Conservation (phyloP, 2,797 vertebrate genomes). For the Sebastiscus albofasciatus region DNA sequence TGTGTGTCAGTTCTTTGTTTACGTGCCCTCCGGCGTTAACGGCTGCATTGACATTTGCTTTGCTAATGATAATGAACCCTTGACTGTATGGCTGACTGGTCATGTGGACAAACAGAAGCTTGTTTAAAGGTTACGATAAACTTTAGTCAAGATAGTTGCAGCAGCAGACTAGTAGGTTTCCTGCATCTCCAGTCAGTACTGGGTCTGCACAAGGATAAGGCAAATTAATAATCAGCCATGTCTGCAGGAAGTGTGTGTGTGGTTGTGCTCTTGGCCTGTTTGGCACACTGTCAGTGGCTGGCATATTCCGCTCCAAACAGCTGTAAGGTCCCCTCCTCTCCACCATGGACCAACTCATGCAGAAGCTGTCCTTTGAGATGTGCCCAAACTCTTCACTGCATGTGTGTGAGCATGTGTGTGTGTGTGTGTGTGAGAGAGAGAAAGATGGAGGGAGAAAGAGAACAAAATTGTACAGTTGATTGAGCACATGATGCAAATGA, state of each 20-base stretch:
- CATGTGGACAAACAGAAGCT: constrained; percentile 28
- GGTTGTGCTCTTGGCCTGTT: constrained; percentile 42
- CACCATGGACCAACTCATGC: constrained; percentile 73
- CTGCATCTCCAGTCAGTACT: constrained; percentile 10
- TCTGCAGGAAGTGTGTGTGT: constrained; percentile 35
- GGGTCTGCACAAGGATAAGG: constrained; percentile 2
- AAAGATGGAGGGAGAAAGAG: constrained; percentile 8
- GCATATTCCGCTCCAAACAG: constrained; percentile 76
- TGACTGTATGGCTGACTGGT: constrained; percentile 16
- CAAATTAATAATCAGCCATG: constrained; percentile 40
- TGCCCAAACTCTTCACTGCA: constrained; percentile 66
- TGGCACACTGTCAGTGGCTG: constrained; percentile 68
- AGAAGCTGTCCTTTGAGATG: constrained; percentile 79
- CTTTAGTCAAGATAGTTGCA: constrained; percentile 1
- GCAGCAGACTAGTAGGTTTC: background rate
- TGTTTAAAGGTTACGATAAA: constrained; percentile 47
- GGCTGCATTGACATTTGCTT: constrained; percentile 48
- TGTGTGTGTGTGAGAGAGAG: constrained; percentile 1
- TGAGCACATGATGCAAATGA: constrained; percentile 74
- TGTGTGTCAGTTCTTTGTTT: constrained; percentile 36
- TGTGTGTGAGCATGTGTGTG: constrained; percentile 6
- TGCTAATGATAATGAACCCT: constrained; percentile 27
- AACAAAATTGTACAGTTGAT: constrained; percentile 59
- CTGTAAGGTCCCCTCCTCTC: constrained; percentile 77
- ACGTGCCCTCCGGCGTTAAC: constrained; percentile 2